Evolutionary conservation across 37 sponge, comb jelly and placozoan species (phyloP), one percentile per base, ranked within the genome.

Genomic region (Axinella damicornis): DNA sequence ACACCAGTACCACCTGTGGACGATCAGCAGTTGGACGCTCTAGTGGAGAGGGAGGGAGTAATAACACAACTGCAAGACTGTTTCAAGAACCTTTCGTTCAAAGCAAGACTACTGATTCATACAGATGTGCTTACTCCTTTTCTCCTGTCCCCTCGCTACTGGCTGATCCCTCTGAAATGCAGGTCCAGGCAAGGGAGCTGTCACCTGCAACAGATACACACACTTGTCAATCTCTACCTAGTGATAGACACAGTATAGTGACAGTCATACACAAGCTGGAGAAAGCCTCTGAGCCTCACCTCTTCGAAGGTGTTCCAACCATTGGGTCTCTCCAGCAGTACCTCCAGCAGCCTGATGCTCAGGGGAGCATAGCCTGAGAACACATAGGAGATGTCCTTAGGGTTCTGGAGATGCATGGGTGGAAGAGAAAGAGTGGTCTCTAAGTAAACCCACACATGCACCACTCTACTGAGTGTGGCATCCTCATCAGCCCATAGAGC

Each of bases 301-400:
- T 93, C 96, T 74, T 95, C 95, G 41, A 85, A 65, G 6, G 34
- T 71, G 2, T 27, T 58, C 64, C 74, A 84, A 37, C 88, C 91
- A 55, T 86, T 80, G 24, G 84, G 89, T 70, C 65, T 93, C 32
- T 83, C 69, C n/a, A 89, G 14, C 41, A 89, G 83, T 21, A 61
- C 63, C 54, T 99, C 95, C 21, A 92, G 83, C 32, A 99, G 78
- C 34, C 97, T 56, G 37, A 96, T 92, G 73, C 93, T 95, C 39
- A 97, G 88, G 15, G 99, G 99, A 73, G 99, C 97, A 85, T 99
- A 99, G 20, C 99, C 99, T 59, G 97, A 97, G 82, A 92, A 90
- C 57, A 87, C 92, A 56, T 97, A 99, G 40, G 96, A 83, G 9
- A 87, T 89, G 73, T 96, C 97, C 17, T 77, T 87, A 12, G 79